Conservation (phyloP, 35 echinoderm and acorn worm species). For the Apostichopus californicus region DNA sequence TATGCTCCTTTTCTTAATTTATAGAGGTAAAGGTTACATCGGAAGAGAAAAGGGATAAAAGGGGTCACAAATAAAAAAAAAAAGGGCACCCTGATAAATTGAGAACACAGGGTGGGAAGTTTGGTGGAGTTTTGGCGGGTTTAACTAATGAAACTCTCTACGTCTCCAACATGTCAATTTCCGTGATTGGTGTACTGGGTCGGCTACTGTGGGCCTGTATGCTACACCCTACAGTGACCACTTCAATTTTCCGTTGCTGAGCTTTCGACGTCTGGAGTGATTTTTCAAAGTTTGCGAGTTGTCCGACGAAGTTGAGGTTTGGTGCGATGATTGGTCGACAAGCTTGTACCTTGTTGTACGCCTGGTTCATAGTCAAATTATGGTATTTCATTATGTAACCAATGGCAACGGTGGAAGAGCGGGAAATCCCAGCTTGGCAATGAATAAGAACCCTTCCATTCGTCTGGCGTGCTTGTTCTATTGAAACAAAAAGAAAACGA, state of each 20-base stretch:
- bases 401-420: constrained; percentile 88
- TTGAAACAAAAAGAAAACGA: no score
- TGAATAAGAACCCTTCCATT: constrained; percentile 81
- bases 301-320: constrained; percentile 95
- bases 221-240: constrained; percentile 24
- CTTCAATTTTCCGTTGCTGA: neutral
- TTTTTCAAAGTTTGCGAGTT: constrained; percentile 80
- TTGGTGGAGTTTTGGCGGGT: neutral
- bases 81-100: no score
- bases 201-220: constrained; percentile 61
- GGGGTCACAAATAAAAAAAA: no score
- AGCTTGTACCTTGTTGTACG: constrained; percentile 76
- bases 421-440: constrained; percentile 93
- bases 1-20: no score
- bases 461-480: constrained; percentile 83
- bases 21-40: no score
- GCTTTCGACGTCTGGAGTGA: constrained; percentile 38
- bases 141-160: neutral
- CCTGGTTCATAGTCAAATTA: constrained; percentile 80
- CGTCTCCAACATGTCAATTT: constrained; percentile 62
- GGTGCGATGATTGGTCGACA: constrained; percentile 90
- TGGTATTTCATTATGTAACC: constrained; percentile 97
- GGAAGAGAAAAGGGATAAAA: no score
- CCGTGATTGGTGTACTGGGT: constrained; percentile 63
- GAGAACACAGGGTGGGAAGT: neutral